These are phyloP conservation scores for Hirundo rustica DNA, from an alignment of 2,797 vertebrate species.

Conservation along the genomic window DNA sequence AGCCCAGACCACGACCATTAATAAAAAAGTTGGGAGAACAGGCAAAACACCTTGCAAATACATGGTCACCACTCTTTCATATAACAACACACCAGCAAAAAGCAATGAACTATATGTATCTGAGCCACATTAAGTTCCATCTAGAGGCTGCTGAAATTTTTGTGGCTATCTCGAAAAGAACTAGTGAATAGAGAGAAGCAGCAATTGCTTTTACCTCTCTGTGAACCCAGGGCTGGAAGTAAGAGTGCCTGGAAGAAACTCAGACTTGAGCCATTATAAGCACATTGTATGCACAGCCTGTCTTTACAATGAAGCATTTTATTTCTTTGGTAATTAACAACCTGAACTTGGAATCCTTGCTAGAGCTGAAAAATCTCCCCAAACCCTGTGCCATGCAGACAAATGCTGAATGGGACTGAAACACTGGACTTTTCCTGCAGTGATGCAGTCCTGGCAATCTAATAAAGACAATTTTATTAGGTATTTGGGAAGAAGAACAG, in stretches of 20 bases:
- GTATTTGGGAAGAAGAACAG: neutral
- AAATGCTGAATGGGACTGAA: neutral
- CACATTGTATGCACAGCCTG: neutral
- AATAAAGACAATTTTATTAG: neutral
- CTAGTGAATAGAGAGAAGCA: neutral
- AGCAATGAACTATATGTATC: neutral
- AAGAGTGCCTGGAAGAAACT: neutral
- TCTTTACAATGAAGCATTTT: neutral
- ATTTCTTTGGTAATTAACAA: conserved; percentile 22
- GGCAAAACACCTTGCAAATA: neutral
- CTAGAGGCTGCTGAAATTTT: neutral
- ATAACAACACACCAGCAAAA: neutral
- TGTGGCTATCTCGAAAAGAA: neutral
- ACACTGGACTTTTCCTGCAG: neutral
- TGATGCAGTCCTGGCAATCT: neutral
- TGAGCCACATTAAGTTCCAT: neutral
- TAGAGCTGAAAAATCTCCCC: neutral
- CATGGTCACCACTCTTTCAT: neutral
- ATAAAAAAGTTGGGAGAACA: neutral
- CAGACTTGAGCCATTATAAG: neutral
- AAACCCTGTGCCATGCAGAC: neutral
- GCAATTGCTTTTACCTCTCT: neutral
- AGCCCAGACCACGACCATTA: neutral
- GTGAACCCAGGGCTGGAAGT: neutral
- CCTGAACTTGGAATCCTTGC: neutral